Evolutionary conservation across 2,113 vertebrate species (phyloP).

Genomic region (Silurus asotus): DNA sequence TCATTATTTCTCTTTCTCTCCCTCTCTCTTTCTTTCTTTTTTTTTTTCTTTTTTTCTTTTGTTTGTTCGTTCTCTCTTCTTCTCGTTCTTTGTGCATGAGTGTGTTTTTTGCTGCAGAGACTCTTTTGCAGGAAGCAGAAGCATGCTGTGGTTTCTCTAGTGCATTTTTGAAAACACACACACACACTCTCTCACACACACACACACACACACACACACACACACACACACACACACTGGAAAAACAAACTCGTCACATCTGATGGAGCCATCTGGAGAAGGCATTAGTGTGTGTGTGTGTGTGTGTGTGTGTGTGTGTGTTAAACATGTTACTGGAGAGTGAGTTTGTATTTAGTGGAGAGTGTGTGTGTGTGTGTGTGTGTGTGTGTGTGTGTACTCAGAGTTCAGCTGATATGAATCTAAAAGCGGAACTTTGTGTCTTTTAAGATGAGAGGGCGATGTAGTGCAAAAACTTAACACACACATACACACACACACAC

Average conservation of each 20-base stretch:
- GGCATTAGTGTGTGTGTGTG: not conserved
- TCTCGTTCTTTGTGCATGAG: not conserved
- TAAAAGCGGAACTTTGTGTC: constrained; percentile 17
- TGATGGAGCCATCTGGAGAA: not conserved
- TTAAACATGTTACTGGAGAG: not conserved
- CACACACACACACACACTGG: not conserved
- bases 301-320: not conserved
- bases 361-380: not conserved
- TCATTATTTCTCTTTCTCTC: too few relatives aligned
- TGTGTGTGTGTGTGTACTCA: not conserved
- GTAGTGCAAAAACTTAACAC: too few relatives aligned
- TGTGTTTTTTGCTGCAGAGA: not conserved
- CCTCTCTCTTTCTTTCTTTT: too few relatives aligned
- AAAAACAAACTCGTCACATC: constrained; percentile 7
- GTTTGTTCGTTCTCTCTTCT: not conserved
- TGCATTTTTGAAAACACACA: not conserved
- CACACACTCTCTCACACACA: not conserved
- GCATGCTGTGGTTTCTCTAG: constrained; percentile 37
- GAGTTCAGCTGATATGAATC: not conserved
- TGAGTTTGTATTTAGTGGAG: too few relatives aligned
- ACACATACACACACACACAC: not conserved
- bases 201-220: not conserved
- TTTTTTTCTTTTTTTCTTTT: not conserved
- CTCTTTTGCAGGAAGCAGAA: constrained; percentile 41
- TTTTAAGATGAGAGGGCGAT: constrained; percentile 45